Evolutionary conservation across 2,797 vertebrate genomes (phyloP).

Genomic region (Sebastes oblongus): DNA sequence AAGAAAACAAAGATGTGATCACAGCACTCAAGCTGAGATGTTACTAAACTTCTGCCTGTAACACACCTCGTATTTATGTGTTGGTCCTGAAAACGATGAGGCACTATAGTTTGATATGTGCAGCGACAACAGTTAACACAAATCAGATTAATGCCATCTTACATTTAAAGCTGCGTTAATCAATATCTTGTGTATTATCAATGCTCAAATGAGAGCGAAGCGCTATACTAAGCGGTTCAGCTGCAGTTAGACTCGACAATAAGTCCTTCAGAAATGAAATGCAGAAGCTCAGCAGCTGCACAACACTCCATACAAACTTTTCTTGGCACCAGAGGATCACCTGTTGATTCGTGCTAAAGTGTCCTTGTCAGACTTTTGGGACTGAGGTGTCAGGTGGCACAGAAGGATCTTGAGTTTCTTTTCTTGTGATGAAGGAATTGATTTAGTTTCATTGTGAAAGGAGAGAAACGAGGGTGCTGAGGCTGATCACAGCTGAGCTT

Average conservation of each 20-base stretch:
- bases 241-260: not conserved
- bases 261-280: not conserved
- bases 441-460: not conserved
- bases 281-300: not conserved
- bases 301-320: not conserved
- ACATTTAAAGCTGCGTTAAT: not conserved
- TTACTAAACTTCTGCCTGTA: not conserved
- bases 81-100: not conserved
- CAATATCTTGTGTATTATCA: not conserved
- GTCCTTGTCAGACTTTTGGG: not conserved
- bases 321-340: not conserved
- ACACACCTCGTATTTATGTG: not conserved
- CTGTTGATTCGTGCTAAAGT: conserved; percentile 11
- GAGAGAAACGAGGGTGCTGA: not conserved
- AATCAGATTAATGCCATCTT: not conserved
- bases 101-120: not conserved
- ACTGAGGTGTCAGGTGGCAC: not conserved
- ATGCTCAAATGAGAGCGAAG: not conserved
- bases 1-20: conserved; percentile 47
- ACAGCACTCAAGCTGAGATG: not conserved
- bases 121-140: not conserved
- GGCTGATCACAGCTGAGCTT: not conserved
- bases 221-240: not conserved
- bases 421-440: not conserved
- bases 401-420: not conserved